Conservation (phyloP, 1,140 invertebrate genomes). For the Caenorhabditis briggsae region DNA sequence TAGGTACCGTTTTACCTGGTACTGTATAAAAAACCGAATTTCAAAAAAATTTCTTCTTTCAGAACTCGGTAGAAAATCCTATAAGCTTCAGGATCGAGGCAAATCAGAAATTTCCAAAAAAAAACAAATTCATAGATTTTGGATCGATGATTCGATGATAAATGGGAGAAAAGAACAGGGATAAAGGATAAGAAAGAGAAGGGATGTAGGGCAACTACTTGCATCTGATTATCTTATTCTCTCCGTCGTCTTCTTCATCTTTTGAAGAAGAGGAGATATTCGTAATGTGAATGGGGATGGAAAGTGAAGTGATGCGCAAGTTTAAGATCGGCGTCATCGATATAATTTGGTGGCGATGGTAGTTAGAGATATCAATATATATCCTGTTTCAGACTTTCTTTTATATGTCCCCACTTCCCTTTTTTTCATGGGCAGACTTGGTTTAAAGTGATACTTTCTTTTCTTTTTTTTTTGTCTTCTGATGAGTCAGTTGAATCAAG, state of each 20-base stretch:
- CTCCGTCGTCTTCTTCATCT: neutral
- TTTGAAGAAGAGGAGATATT: neutral
- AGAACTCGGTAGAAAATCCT: too few relatives aligned
- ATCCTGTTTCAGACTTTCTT: constrained; percentile 32
- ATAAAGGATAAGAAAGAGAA: neutral
- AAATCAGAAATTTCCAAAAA: neutral
- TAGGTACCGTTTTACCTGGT: too few relatives aligned
- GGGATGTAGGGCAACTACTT: constrained; percentile 49
- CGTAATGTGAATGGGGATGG: neutral
- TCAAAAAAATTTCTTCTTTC: too few relatives aligned
- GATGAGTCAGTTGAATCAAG: constrained; percentile 23
- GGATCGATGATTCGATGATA: constrained; percentile 1
- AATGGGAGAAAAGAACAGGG: constrained; percentile 30
- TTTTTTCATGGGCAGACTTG: neutral
- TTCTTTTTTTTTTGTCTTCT: neutral
- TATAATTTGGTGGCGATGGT: neutral
- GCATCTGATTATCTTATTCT: neutral
- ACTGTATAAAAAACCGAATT: too few relatives aligned
- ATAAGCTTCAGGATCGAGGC: too few relatives aligned
- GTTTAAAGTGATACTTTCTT: constrained; percentile 39
- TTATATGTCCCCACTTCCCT: neutral
- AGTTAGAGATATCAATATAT: neutral
- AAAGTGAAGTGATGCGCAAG: constrained; percentile 41
- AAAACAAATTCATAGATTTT: constrained; percentile 12
- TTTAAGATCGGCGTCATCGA: constrained; percentile 49